Percentiles rank a stretch among this genome's conserved stretches.
phyloP scores from a whole-genome alignment of 1,140 invertebrate species.

The Rhagoletis pomonella region DNA sequence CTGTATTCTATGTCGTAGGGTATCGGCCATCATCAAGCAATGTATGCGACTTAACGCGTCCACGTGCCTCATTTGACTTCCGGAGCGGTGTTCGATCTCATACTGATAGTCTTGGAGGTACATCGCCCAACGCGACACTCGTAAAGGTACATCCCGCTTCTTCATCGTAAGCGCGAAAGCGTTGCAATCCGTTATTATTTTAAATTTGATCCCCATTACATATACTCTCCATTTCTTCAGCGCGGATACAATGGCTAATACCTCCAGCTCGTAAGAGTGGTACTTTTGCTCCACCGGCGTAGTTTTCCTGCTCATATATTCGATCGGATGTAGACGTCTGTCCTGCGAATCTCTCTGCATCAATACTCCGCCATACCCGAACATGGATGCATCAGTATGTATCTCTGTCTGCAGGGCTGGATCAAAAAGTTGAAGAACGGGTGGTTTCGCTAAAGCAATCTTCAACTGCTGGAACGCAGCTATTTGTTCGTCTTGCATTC shows the following conservation, averaged over 20 bases:
- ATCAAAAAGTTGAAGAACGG: constrained; percentile 60
- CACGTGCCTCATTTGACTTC: constrained; percentile 56
- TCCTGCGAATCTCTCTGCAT: no score
- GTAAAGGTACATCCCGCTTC: constrained; percentile 55
- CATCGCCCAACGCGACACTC: constrained; percentile 58
- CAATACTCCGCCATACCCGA: constrained; percentile 65
- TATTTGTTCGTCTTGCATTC: constrained; percentile 1
- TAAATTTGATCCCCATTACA: constrained; percentile 55
- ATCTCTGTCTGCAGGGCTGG: constrained; percentile 61
- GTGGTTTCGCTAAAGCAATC: constrained; percentile 58
- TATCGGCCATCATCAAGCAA: constrained; percentile 32
- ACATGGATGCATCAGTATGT: constrained; percentile 56
- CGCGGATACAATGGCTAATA: constrained; percentile 59
- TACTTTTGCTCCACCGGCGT: constrained; percentile 61
- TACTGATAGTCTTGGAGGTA: no score
- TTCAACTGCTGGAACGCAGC: constrained; percentile 31
- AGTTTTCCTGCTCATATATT: constrained; percentile 67
- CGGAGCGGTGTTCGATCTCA: constrained; percentile 57
- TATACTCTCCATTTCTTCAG: constrained; percentile 59
- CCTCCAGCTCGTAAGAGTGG: constrained; percentile 63
- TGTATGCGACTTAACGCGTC: constrained; percentile 58
- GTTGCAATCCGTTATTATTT: constrained; percentile 58
- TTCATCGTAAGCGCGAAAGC: constrained; percentile 59
- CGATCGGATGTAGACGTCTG: constrained; percentile 67
- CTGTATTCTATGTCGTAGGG: constrained; percentile 35